These are phyloP conservation scores for Arnoldichthys spilopterus DNA, from an alignment of 2,797 vertebrate genomes.

Conservation along the genomic window DNA sequence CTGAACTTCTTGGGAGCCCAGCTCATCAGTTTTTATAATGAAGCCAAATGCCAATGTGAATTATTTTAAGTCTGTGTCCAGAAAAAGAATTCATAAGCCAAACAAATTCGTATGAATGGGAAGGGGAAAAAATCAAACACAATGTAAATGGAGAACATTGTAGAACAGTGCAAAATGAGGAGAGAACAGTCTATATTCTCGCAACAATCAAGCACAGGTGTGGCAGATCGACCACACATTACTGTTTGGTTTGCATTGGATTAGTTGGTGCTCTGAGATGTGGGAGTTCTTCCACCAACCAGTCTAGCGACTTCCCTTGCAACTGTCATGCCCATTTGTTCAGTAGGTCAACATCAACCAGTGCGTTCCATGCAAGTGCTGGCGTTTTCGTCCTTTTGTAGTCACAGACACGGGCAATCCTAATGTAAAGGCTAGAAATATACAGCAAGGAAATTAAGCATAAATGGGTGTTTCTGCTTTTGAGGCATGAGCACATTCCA, in stretches of 20 bases:
- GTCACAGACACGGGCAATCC: background rate
- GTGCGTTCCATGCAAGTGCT: background rate
- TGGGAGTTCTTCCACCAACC: background rate
- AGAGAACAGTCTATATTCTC: background rate
- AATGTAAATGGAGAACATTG: too few relatives aligned
- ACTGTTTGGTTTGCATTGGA: background rate
- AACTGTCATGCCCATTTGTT: background rate
- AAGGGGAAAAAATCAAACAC: too few relatives aligned
- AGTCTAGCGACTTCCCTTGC: background rate
- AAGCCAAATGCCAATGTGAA: background rate
- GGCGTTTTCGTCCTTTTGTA: background rate
- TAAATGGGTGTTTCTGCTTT: too few relatives aligned
- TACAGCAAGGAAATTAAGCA: too few relatives aligned
- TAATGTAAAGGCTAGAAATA: background rate
- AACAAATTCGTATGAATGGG: background rate
- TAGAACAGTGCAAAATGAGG: background rate
- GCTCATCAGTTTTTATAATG: background rate
- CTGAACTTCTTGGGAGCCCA: too few relatives aligned
- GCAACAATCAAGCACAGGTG: background rate
- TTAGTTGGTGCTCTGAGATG: background rate
- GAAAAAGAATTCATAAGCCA: background rate
- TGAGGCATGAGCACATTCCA: too few relatives aligned
- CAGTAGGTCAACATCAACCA: background rate
- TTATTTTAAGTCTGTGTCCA: background rate
- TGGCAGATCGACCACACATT: background rate